Percentiles rank a stretch among this genome's conserved stretches.
Evolutionary conservation across 1,140 invertebrate species (phyloP).

Genomic region (Alviniconcha marisindica): DNA sequence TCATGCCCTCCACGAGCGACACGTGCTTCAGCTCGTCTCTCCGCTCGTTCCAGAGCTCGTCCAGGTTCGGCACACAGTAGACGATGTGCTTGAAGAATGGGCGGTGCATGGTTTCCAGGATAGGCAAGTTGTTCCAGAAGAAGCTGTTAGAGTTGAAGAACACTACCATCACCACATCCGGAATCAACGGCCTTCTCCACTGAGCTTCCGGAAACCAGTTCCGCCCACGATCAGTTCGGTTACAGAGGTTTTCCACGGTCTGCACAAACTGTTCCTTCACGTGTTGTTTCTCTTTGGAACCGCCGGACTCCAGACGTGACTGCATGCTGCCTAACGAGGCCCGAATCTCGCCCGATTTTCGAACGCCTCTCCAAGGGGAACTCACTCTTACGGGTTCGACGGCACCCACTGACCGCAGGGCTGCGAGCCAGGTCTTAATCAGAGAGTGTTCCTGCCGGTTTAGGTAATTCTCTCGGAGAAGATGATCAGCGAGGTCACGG

Average conservation of each 20-base stretch:
- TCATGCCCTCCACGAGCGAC: conserved; percentile 12
- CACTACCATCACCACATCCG: conserved; percentile 20
- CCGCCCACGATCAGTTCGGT: background rate
- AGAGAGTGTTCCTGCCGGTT: background rate
- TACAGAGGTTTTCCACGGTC: background rate
- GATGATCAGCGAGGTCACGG: background rate
- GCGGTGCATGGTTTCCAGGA: conserved; percentile 20
- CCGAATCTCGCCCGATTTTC: conserved; percentile 21
- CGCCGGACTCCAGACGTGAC: background rate
- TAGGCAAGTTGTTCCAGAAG: conserved; percentile 27
- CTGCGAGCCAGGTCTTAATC: background rate
- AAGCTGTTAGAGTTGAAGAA: conserved; percentile 37
- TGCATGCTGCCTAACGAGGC: conserved; percentile 15
- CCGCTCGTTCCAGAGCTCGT: background rate
- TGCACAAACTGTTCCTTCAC: background rate
- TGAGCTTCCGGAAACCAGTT: background rate
- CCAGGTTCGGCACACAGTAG: conserved; percentile 1
- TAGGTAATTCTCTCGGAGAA: background rate
- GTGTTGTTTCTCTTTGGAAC: background rate
- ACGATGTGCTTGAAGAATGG: conserved; percentile 20
- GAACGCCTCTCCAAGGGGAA: background rate
- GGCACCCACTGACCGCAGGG: background rate
- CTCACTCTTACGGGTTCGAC: background rate
- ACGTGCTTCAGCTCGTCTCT: background rate
- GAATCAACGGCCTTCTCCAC: conserved; percentile 8